These are phyloP conservation scores for Lates japonicus DNA, from an alignment of 2,797 vertebrate genomes.

Conservation along the genomic window DNA sequence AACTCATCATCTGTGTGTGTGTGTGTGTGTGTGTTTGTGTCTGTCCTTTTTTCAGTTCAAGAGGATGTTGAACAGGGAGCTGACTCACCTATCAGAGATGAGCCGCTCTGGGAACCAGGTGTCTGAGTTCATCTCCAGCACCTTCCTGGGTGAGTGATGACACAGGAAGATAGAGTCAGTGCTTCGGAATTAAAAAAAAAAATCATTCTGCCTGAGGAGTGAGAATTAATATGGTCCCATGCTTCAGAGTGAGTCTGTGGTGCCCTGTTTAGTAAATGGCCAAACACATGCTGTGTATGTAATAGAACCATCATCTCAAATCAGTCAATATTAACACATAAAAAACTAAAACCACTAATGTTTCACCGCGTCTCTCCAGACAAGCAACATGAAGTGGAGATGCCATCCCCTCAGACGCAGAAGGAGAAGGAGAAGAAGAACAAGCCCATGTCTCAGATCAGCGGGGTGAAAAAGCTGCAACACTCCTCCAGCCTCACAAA, in stretches of 20 bases:
- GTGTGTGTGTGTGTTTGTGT: conserved; percentile 58
- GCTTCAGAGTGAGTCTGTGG: neutral
- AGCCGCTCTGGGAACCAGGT: conserved; percentile 99
- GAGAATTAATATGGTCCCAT: neutral
- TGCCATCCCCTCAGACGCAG: conserved; percentile 93
- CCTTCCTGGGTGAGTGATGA: conserved; percentile 94
- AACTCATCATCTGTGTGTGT: conserved; percentile 51
- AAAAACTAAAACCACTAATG: conserved; percentile 11
- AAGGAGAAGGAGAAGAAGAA: conserved; percentile 99
- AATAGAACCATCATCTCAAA: neutral
- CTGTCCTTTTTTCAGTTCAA: conserved; percentile 92
- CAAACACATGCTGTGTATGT: neutral
- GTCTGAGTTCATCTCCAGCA: conserved; percentile 98
- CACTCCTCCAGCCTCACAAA: conserved; percentile 98
- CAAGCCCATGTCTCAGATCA: conserved; percentile 98
- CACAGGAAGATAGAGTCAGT: conserved; percentile 10
- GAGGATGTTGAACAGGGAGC: conserved; percentile 98
- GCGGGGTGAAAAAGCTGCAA: conserved; percentile 97
- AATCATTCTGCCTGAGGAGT: neutral
- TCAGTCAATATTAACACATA: neutral
- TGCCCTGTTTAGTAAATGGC: neutral
- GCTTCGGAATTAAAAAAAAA: neutral
- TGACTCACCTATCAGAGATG: conserved; percentile 98
- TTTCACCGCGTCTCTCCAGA: conserved; percentile 80
- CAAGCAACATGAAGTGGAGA: conserved; percentile 99